Base-by-base conservation (phyloP, 2,113 vertebrate species). In the Pseudorasbora parva region DNA sequence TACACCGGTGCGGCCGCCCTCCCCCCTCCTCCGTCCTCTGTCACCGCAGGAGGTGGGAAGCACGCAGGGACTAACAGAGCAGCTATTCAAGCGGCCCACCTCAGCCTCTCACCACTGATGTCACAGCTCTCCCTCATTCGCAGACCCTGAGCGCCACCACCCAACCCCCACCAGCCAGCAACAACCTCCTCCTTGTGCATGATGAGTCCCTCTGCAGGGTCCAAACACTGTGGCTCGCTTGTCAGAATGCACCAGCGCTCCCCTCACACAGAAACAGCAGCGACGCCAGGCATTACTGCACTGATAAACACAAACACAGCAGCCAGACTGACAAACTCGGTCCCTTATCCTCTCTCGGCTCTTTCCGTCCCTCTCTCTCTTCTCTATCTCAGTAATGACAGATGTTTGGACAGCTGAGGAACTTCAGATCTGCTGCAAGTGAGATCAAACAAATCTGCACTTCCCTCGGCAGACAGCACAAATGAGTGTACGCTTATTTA, bases 1-100 rank as follows among this genome's bases (percentile, higher is more conserved):
- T 94, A 93, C 92, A 90, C 90, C 90, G 77, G 84, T 87, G 62
- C 59, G 66, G 83, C 86, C 62, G 83, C 51, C 83, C 81, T 78
- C 84, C 84, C 74, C 78, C 82, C 71, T 5, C 4, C 80, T 2
- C 73, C 4, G 33, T 69, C 66, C 66, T 41, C 33, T 69, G 27
- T 83, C 66, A 11, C 56, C 17, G 47, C 54, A 60, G 83, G 45
- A 19, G 57, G 47, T 86, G 75, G 23, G 76, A 45, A 30, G 51
- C 78, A 60, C 10, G 37, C 85, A 72, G 78, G 27, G 84, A 88
- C 88, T 86, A 89, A 89, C 85, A 86, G 85, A 88, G 87, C 66
- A 82, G 62, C 83, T 60, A 87, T 88, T 88, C 83, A 88, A 60
- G 17, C 54, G 51, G 56, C 76, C 45, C 69, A 59, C 71, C 74